Evolutionary conservation across 2,113 vertebrate species (phyloP).

Genomic region (Bagarius yarrelli): DNA sequence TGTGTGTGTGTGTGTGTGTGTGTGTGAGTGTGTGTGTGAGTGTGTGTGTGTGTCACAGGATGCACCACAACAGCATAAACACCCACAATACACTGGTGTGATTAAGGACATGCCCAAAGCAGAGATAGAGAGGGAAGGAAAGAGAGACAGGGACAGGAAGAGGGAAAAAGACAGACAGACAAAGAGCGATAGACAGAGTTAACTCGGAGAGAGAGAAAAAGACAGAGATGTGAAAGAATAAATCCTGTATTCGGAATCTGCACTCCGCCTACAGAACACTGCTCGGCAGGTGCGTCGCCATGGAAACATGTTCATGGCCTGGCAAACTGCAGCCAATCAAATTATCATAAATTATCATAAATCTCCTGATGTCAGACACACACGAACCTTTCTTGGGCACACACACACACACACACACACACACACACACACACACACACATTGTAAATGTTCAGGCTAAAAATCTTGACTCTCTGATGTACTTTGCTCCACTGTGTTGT

Average conservation of each 20-base stretch:
- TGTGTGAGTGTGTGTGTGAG: conserved; percentile 6
- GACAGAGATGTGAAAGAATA: neutral
- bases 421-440: neutral
- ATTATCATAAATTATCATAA: conserved; percentile 41
- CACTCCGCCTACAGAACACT: conserved; percentile 21
- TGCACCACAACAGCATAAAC: neutral
- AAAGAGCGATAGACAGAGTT: neutral
- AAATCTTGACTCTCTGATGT: no score
- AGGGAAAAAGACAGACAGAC: no score
- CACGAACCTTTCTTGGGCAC: no score
- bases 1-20: conserved; percentile 28
- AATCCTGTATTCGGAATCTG: conserved; percentile 21
- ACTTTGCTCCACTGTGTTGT: no score
- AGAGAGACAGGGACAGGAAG: neutral
- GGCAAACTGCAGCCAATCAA: conserved; percentile 37
- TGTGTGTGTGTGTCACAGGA: neutral
- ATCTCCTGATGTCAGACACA: conserved; percentile 33
- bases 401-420: neutral
- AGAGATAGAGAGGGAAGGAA: neutral
- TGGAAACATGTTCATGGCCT: conserved; percentile 28
- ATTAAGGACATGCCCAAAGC: neutral
- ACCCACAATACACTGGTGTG: conserved; percentile 11
- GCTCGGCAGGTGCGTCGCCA: conserved; percentile 14
- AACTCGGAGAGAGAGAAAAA: neutral
- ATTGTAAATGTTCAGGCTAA: no score